A percentile compares a stretch with the other conserved stretches of the same genome.
These are phyloP conservation scores for Numenius phaeopus DNA, from an alignment of 2,797 vertebrate genomes.

Conservation along the genomic window DNA sequence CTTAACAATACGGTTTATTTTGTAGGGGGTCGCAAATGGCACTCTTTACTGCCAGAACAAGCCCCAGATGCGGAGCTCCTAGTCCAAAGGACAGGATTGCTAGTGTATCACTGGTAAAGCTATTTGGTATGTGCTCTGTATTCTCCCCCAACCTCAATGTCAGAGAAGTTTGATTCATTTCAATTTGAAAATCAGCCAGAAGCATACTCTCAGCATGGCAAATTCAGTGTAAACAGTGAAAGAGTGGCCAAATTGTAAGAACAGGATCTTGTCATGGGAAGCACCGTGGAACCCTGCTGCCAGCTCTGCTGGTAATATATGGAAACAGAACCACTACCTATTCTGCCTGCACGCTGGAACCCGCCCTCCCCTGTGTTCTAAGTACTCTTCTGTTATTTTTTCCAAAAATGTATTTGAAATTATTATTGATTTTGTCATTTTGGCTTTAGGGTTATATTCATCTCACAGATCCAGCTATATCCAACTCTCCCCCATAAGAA, in stretches of 20 bases:
- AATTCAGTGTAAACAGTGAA: neutral
- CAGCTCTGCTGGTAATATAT: slow-evolving; percentile 34
- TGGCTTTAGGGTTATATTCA: slow-evolving; percentile 7
- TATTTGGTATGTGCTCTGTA: neutral
- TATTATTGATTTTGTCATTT: slow-evolving; percentile 70
- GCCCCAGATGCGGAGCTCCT: neutral
- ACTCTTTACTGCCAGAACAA: neutral
- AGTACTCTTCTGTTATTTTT: slow-evolving; percentile 32
- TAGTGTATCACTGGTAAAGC: neutral
- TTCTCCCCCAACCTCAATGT: neutral
- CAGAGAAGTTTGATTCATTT: slow-evolving; percentile 28
- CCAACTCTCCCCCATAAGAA: neutral
- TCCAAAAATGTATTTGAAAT: slow-evolving; percentile 42
- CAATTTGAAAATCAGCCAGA: slow-evolving; percentile 43
- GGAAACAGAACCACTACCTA: neutral
- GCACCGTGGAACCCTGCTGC: slow-evolving; percentile 16
- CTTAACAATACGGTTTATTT: neutral
- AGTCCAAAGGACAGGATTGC: neutral
- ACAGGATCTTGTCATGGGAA: neutral
- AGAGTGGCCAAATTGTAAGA: slow-evolving; percentile 5
- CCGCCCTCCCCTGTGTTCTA: neutral
- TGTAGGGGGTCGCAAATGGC: neutral
- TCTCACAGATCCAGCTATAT: neutral
- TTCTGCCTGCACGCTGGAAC: neutral
- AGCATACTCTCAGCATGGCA: slow-evolving; percentile 16